Evolutionary conservation across 2,113 vertebrate genomes (phyloP), one percentile per base, ranked within the genome.

Genomic region (Elephantulus edwardii): DNA sequence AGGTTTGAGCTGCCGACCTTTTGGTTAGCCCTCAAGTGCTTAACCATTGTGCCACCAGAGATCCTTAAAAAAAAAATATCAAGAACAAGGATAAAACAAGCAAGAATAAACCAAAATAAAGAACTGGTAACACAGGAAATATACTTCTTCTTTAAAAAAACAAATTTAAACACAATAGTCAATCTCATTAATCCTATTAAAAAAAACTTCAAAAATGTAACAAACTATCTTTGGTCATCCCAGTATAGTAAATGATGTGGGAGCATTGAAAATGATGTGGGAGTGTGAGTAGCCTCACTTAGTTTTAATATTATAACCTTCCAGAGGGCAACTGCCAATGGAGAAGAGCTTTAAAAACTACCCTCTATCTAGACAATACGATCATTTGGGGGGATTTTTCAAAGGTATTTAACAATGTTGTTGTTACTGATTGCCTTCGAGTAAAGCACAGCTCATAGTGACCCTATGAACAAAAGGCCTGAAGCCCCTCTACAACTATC

Each of bases 31-130:
- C 5, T 14, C 14, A 19, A 66, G n/a, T 16, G 6, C 22, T n/a
- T n/a, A 66, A 66, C 62, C 62, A 66, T n/a, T 66, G 33, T 6
- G 19, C 16, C 58, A 66, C 62, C 8, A 66, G 54, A 5, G 33
- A 33, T 24, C 26, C 33, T 62, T 62, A n/a, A 66, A 17, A 66
- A 66, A 20, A 35, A 28, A n/a, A n/a, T n/a, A n/a, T n/a, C n/a
- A 66, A 66, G 30, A 78, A 35, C 56, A 56, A 86, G 8, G 38
- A 56, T 0, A 86, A 46, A 74, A 74, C 1, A 86, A 83, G 14
- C n/a, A 87, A 66, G 6, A 79, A 56, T 33, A 66, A 74, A 80
- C 22, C 91, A 84, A 84, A 72, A 75, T 44, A 66, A 75, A 78
- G 46, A 76, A 74, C 12, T 58, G 54, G 10, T 8, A 48, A 48